Evolutionary conservation across 1,140 invertebrate genomes (phyloP), one percentile per base, ranked within the genome.

Genomic region (Monomorium pharaonis): DNA sequence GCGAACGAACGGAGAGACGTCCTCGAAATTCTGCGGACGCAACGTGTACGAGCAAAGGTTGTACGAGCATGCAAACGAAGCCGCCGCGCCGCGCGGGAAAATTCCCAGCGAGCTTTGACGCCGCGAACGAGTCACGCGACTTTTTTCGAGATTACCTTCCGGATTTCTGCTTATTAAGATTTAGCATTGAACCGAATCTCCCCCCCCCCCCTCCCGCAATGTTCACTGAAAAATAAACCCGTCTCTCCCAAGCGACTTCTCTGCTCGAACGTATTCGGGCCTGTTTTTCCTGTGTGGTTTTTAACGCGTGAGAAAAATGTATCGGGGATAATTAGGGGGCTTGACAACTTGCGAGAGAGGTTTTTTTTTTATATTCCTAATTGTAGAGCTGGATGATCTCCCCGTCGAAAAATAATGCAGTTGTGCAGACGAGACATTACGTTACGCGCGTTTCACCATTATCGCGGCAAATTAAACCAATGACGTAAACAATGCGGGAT

Each of bases 401-500:
- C 27, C 2, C 27, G 16, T 44, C 1, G 30, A 77, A 63, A 77
- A 63, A 77, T 24, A 67, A 30, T 30, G 42, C 24, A n/a, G 44
- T 42, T 10, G 6, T 6, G 7, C 10, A 58, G 18, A n/a, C 21
- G 18, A 16, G 27, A 65, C 42, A 37, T 10, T 21, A 37, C 74
- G 56, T 44, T 62, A 58, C 30, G 49, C 44, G 33, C 44, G 27
- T 51, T n/a, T 78, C 44, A 47, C 63, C 67, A 80, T 80, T 80
- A 80, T 37, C 76, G 21, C 30, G 5, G 62, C 44, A 67, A 67
- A 67, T 78, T 65, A 49, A 56, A 76, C 33, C 47, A 76, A 56
- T 76, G 65, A 83, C 69, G 69, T 83, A 83, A 83, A 74, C 51
- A 83, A 83, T 74, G 56, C n/a, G 80, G 30, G 42, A 74, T n/a